Evolutionary conservation across 2,888 invertebrate species (phyloP).

Genomic region (Baronia brevicornis): DNA sequence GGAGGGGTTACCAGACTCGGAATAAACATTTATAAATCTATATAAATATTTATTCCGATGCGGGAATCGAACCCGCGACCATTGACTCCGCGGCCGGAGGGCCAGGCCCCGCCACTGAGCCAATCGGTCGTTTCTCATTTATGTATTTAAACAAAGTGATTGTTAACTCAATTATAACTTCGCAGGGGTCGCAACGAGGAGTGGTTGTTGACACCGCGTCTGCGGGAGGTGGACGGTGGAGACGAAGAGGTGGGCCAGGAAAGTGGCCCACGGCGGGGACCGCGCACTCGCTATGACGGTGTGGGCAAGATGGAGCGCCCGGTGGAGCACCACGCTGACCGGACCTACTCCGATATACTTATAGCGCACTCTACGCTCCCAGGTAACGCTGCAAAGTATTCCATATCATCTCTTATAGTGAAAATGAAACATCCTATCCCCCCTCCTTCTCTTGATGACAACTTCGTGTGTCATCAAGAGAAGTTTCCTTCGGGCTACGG

Average conservation of each 20-base stretch:
- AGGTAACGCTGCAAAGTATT: conserved; percentile 41
- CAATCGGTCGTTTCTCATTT: background rate
- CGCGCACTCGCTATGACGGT: conserved; percentile 35
- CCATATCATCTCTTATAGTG: background rate
- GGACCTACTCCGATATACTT: conserved; percentile 75
- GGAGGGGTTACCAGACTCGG: too few relatives aligned
- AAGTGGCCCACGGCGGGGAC: conserved; percentile 26
- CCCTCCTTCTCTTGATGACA: too few relatives aligned
- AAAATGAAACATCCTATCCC: too few relatives aligned
- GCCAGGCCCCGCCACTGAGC: too few relatives aligned
- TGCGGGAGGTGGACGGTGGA: conserved; percentile 23
- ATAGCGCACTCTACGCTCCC: conserved; percentile 80
- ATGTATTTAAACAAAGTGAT: background rate
- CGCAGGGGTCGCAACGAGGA: conserved; percentile 35
- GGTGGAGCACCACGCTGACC: conserved; percentile 12
- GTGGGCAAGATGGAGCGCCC: conserved; percentile 20
- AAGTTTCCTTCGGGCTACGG: too few relatives aligned
- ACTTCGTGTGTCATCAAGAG: too few relatives aligned
- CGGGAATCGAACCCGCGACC: too few relatives aligned
- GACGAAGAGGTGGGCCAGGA: conserved; percentile 31
- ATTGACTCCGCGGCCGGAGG: too few relatives aligned
- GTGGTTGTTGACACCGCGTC: conserved; percentile 22
- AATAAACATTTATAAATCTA: too few relatives aligned
- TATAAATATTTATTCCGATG: too few relatives aligned
- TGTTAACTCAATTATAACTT: too few relatives aligned